These are phyloP conservation scores for Synanthedon tipuliformis DNA, from an alignment of 2,888 invertebrate species.

Conservation along the genomic window DNA sequence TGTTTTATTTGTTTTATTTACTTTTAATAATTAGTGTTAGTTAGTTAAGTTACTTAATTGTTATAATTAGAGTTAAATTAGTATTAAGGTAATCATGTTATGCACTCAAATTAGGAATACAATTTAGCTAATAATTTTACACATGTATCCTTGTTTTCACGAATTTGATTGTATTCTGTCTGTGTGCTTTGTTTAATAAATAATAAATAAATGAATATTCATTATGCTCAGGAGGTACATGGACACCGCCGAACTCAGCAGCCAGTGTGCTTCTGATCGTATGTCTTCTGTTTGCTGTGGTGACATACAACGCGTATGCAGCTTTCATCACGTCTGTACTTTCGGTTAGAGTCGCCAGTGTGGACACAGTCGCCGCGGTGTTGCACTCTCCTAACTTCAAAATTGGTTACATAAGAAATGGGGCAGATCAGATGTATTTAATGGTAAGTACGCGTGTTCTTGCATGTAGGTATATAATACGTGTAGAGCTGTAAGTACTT, in stretches of 20 bases:
- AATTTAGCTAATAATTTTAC: no score
- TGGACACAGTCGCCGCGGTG: constrained; percentile 71
- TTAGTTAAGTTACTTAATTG: no score
- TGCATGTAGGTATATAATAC: no score
- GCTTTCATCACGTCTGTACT: constrained; percentile 76
- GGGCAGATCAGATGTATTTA: constrained; percentile 73
- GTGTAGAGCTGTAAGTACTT: no score
- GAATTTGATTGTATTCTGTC: no score
- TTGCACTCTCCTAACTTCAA: constrained; percentile 67
- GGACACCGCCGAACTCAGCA: constrained; percentile 67
- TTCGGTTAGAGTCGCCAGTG: constrained; percentile 70
- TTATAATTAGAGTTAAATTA: no score
- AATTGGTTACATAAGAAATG: constrained; percentile 71
- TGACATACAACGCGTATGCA: constrained; percentile 75
- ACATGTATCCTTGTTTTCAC: no score
- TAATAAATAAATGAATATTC: not conserved
- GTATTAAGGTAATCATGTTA: no score
- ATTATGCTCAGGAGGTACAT: constrained; percentile 60
- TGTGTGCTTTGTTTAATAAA: no score
- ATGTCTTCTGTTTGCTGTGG: constrained; percentile 70
- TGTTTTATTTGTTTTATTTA: no score
- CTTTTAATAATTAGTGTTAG: no score
- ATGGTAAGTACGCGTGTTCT: constrained; percentile 43
- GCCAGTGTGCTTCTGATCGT: constrained; percentile 70
- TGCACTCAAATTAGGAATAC: no score